A percentile compares a stretch with the other conserved stretches of the same genome.
Evolutionary conservation across 37 sponge, comb jelly and placozoan genomes (phyloP).

Genomic region (Ephydatia muelleri): DNA sequence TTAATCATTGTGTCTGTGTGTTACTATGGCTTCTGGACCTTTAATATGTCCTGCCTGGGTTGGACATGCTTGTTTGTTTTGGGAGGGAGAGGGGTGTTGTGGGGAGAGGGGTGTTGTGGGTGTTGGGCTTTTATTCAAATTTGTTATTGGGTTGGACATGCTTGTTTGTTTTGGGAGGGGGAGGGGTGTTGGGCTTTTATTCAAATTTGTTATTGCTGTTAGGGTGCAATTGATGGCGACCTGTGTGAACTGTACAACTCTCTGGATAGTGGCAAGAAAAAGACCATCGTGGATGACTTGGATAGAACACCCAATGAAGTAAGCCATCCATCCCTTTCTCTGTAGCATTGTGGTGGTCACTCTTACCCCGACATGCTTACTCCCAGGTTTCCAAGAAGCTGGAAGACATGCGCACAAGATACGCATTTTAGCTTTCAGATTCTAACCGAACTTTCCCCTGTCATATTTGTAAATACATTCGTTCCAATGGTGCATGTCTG

Average conservation of each 20-base stretch:
- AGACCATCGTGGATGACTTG: slow-evolving; percentile 84
- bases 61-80: neutral
- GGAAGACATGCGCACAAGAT: slow-evolving; percentile 94
- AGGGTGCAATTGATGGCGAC: slow-evolving; percentile 95
- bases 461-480: slow-evolving; percentile 2
- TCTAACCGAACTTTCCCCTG: neutral
- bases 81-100: too few species aligned
- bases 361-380: neutral
- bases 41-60: slow-evolving; percentile 12
- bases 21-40: slow-evolving; percentile 1
- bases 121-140: too few species aligned
- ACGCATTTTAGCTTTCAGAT: slow-evolving; percentile 75
- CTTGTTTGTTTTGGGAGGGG: too few species aligned
- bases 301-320: slow-evolving; percentile 96
- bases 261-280: slow-evolving; percentile 85
- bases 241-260: slow-evolving; percentile 98
- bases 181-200: too few species aligned
- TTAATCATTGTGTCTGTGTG: slow-evolving; percentile 10
- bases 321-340: neutral
- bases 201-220: neutral
- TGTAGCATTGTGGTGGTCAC: neutral
- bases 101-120: too few species aligned
- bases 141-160: neutral
- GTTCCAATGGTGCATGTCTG: neutral
- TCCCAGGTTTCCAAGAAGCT: slow-evolving; percentile 94